A percentile compares a stretch with the other conserved stretches of the same genome.
Evolutionary conservation across 2,113 vertebrate genomes (phyloP).

Genomic region (Podarcis cretensis): DNA sequence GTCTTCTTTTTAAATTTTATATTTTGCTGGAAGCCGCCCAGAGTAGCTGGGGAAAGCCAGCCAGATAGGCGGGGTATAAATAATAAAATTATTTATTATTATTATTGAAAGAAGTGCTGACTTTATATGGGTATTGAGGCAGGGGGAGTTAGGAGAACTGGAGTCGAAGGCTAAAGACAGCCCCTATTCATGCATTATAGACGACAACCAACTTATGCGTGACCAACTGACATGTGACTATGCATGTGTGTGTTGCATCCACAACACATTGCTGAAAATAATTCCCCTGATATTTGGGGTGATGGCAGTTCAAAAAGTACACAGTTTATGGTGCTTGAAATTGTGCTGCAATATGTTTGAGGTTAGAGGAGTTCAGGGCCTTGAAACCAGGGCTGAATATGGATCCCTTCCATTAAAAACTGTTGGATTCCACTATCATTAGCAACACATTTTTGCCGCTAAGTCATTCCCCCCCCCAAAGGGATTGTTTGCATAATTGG

Average conservation of each 20-base stretch:
- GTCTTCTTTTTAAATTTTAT: too few relatives aligned
- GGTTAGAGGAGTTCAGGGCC: neutral
- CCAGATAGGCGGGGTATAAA: too few relatives aligned
- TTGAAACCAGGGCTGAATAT: constrained; percentile 21
- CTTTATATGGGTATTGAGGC: too few relatives aligned
- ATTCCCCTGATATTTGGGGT: neutral
- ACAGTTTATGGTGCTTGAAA: constrained; percentile 8
- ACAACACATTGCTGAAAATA: neutral
- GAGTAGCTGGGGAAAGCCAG: too few relatives aligned
- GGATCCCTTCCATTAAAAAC: constrained; percentile 5
- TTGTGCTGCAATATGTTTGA: neutral
- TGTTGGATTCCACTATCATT: neutral
- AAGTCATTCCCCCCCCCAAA: neutral
- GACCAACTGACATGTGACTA: too few relatives aligned
- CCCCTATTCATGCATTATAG: too few relatives aligned
- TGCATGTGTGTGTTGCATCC: too few relatives aligned
- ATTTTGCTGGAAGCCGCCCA: too few relatives aligned
- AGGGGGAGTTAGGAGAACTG: neutral
- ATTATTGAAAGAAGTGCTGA: too few relatives aligned
- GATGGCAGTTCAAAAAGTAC: constrained; percentile 16
- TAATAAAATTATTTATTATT: too few relatives aligned
- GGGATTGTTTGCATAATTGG: constrained; percentile 22
- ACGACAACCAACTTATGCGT: too few relatives aligned
- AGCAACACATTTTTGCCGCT: neutral
- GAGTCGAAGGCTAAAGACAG: neutral